A percentile compares a stretch with the other conserved stretches of the same genome.
These are phyloP conservation scores for Zaprionus taronus DNA, from an alignment of 1,140 invertebrate genomes.

Conservation along the genomic window DNA sequence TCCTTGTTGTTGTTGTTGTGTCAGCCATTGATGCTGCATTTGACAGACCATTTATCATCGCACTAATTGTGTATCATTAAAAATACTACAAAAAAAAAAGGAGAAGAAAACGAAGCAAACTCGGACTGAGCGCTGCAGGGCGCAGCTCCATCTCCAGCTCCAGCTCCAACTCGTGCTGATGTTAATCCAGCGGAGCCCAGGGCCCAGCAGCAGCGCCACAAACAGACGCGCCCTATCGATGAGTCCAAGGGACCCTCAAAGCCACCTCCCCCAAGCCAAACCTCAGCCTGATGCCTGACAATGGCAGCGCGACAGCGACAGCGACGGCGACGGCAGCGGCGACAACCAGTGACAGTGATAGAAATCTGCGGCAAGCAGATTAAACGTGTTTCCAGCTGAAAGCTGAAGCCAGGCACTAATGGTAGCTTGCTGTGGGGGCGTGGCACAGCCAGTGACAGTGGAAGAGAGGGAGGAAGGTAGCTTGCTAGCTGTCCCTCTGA, in stretches of 20 bases:
- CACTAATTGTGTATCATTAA: conserved; percentile 84
- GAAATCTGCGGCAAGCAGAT: conserved; percentile 80
- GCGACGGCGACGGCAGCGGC: conserved; percentile 30
- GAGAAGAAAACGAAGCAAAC: background rate
- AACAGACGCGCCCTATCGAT: conserved; percentile 27
- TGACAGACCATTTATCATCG: conserved; percentile 84
- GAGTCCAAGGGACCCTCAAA: background rate
- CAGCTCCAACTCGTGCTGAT: conserved; percentile 37
- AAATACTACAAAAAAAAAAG: conserved; percentile 46
- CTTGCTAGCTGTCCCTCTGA: conserved; percentile 15
- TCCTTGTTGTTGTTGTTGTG: conserved; percentile 42
- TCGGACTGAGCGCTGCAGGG: conserved; percentile 34
- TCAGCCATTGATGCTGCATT: conserved; percentile 74
- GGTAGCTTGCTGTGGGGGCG: background rate
- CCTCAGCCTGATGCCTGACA: conserved; percentile 61
- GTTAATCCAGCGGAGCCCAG: conserved; percentile 66
- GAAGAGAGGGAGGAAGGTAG: background rate
- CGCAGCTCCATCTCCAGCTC: background rate
- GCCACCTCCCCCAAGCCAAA: background rate
- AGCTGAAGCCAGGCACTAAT: conserved; percentile 21
- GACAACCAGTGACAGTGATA: conserved; percentile 76
- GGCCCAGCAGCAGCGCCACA: conserved; percentile 23
- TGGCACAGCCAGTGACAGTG: background rate
- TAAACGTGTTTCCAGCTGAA: conserved; percentile 68
- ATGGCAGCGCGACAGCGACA: conserved; percentile 49